Conservation (phyloP, 2,888 invertebrate species). For the Neria commutata region DNA sequence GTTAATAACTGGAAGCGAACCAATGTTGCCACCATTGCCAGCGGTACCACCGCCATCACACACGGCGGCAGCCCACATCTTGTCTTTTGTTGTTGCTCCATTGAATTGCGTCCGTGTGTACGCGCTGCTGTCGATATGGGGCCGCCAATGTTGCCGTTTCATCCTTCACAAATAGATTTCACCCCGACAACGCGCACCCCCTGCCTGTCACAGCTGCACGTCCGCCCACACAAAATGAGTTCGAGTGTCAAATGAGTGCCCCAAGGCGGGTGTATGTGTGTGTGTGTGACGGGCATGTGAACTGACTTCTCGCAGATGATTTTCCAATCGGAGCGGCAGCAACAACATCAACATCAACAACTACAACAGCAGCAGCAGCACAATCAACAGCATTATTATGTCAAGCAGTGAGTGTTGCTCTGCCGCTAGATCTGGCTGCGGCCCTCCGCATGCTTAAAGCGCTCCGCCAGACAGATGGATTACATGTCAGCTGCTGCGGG, state of each 20-base stretch:
- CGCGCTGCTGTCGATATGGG: too few species aligned
- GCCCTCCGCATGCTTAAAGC: not conserved
- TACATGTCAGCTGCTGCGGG: constrained; percentile 3
- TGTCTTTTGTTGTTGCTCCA: too few species aligned
- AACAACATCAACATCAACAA: not conserved
- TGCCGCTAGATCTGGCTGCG: not conserved
- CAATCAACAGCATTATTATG: not conserved
- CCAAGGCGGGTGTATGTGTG: constrained; percentile 23
- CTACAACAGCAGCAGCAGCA: not conserved
- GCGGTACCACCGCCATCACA: not conserved
- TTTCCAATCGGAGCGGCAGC: not conserved
- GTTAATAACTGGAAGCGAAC: constrained; percentile 1
- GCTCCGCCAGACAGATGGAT: constrained; percentile 1
- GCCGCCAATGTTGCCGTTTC: not conserved
- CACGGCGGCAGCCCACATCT: too few species aligned
- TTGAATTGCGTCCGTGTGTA: too few species aligned
- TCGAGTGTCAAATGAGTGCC: constrained; percentile 26
- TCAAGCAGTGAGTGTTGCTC: constrained; percentile 1
- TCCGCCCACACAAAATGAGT: constrained; percentile 7
- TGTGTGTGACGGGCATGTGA: not conserved
- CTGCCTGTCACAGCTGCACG: not conserved
- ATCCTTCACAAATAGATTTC: too few species aligned
- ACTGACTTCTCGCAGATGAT: not conserved
- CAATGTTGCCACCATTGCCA: not conserved
- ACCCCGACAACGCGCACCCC: too few species aligned